Base-by-base conservation (phyloP, 2,797 vertebrate genomes). In the Alosa sapidissima region DNA sequence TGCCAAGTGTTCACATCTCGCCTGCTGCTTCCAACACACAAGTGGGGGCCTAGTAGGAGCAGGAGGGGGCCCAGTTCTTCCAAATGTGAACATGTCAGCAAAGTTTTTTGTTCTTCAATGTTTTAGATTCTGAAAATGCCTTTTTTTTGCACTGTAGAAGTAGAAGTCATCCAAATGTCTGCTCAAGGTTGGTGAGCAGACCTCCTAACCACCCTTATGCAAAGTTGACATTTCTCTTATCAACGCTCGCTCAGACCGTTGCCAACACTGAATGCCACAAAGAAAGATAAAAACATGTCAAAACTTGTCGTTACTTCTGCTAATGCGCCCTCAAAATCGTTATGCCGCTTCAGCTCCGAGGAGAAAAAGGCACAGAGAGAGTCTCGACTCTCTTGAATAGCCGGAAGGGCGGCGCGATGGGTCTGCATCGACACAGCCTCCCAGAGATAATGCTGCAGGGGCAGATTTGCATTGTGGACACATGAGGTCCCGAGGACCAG, bases 401-500 rank as follows among this genome's bases (percentile, higher is more conserved):
- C 72, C 36, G 19, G 13, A 19, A 36, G 33, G 68, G 68, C 36
- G 33, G 33, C 5, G 68, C 41, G 60, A 36, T 19, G 51, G 13
- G 36, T 36, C 68, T 75, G 68, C 33, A 68, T 68, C 65, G 5
- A 33, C 65, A 72, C 2, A 2, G 54, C n/a, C n/a, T n/a, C n/a
- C n/a, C n/a, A n/a, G n/a, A 54, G 83, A 13, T 11, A 7, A 28
- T 13, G 52, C n/a, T 36, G 24, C 82, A 68, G 28, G 48, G 81
- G 86, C 68, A 60, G 86, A 81, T 81, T 84, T 82, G 83, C 86
- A 81, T 86, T 85, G 85, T 85, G 86, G 83, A 86, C 47, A 81
- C 81, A 85, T 86, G 13, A 11, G 68, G 86, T 88, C 88, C 81
- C 75, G 81, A 89, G 81, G 86, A 87, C 88, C 91, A 91, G 90